Base-by-base conservation (phyloP, 2,888 invertebrate genomes). In the Aleiodes leptofemur region DNA sequence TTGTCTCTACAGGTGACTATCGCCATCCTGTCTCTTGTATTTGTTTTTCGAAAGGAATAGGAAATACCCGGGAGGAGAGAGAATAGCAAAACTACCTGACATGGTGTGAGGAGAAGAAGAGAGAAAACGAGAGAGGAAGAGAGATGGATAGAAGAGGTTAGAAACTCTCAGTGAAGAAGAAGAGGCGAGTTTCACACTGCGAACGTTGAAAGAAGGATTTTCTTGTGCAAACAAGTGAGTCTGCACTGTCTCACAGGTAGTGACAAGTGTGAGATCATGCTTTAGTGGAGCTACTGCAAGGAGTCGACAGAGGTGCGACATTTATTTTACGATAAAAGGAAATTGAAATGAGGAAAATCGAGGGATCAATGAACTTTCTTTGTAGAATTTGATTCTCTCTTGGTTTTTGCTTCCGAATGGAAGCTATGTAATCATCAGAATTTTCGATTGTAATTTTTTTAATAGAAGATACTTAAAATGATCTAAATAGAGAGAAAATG, bases 211-310 rank as follows among this genome's bases (percentile, higher is more conserved):
- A 57, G 57, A 57, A 14, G 34, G 7, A 0, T 34, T 59, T 59
- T 59, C 59, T 59, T 59, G 59, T 34, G 13, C 34, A 59, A 59
- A 59, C 59, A 59, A 59, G 59, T 59, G 59, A 38, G 34, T 38
- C 9, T 59, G 59, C 59, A 34, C 34, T 29, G 57, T 59, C 34
- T 34, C 34, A 8, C n/a, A 34, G n/a, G 34, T n/a, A 34, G 31
- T 57, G 59, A 59, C 59, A 59, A 59, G 59, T 59, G 59, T 59
- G 59, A 38, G 34, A 34, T 43, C 43, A 43, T 59, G 34, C 34
- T 59, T 59, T 59, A 59, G n/a, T 31, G 29, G 29, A 31, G n/a
- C 57, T n/a, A 57, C 31, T 31, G 34, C 4, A 29, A 31, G 23
- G 29, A 11, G n/a, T 11, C 34, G 4, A 31, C 34, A 13, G 57